Conservation (phyloP, 2,113 vertebrate genomes). For the Nyctibius bracteatus region DNA sequence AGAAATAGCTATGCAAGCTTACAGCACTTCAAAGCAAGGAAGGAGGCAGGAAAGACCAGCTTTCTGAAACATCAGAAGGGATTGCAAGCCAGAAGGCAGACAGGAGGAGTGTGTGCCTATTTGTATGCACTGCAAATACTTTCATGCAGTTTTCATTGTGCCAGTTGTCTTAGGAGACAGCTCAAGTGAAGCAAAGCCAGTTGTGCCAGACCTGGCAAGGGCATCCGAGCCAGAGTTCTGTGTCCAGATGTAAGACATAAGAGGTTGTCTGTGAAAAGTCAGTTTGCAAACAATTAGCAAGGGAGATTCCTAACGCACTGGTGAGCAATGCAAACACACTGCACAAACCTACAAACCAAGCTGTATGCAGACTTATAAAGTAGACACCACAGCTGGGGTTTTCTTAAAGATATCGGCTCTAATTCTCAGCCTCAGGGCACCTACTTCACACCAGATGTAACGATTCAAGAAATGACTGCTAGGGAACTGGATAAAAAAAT, state of each 20-base stretch:
- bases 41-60: background rate
- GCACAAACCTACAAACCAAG: background rate
- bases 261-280: background rate
- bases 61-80: background rate
- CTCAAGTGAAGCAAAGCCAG: slow-evolving; percentile 10
- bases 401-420: background rate
- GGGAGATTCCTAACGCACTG: background rate
- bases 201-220: slow-evolving; percentile 27
- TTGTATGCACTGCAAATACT: background rate
- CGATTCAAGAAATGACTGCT: background rate
- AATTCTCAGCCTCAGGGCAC: background rate
- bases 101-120: background rate
- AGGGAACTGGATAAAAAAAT: background rate
- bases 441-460: background rate
- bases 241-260: background rate
- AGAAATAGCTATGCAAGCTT: background rate
- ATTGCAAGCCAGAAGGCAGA: background rate
- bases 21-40: background rate
- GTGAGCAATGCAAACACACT: background rate
- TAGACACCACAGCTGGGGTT: background rate
- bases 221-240: background rate
- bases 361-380: background rate
- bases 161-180: slow-evolving; percentile 16
- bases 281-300: slow-evolving; percentile 7
- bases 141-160: background rate